Percentiles rank a stretch among this genome's conserved stretches.
phyloP scores from a whole-genome alignment of 2,797 vertebrate genomes.

The Cirrhinus molitorella region DNA sequence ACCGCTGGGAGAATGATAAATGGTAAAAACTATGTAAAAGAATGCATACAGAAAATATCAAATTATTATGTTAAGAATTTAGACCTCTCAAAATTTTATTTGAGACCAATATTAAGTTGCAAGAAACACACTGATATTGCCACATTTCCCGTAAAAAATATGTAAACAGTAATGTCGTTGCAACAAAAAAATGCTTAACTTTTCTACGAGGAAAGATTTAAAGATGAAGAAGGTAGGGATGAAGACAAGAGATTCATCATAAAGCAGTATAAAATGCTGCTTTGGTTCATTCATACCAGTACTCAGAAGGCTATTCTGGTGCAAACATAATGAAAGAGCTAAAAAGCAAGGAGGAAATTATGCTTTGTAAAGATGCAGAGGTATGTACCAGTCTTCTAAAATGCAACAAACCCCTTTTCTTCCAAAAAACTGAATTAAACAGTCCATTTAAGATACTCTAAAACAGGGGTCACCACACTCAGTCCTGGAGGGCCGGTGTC shows the following conservation, averaged over 20 bases:
- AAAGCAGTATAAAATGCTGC: not conserved
- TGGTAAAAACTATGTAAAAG: not conserved
- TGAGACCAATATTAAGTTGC: not conserved
- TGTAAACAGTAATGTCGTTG: not conserved
- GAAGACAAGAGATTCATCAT: not conserved
- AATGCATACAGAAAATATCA: not conserved
- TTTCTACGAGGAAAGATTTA: not conserved
- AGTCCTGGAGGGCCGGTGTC: too few relatives aligned
- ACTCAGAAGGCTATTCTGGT: constrained; percentile 23
- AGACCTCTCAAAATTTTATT: not conserved
- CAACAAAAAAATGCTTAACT: not conserved
- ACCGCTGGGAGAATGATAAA: not conserved
- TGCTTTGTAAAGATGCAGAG: constrained; percentile 14
- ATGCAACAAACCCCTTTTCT: not conserved
- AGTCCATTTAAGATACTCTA: not conserved
- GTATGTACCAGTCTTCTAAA: not conserved
- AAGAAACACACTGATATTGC: not conserved
- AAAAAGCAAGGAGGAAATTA: not conserved
- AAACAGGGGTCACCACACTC: too few relatives aligned
- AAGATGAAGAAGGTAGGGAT: not conserved
- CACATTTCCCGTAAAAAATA: not conserved
- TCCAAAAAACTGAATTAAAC: not conserved
- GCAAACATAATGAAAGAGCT: not conserved
- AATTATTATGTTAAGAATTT: not conserved
- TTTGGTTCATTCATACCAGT: constrained; percentile 16